Base-by-base conservation (phyloP, 2,888 invertebrate genomes). In the Meliscaeva auricollis region DNA sequence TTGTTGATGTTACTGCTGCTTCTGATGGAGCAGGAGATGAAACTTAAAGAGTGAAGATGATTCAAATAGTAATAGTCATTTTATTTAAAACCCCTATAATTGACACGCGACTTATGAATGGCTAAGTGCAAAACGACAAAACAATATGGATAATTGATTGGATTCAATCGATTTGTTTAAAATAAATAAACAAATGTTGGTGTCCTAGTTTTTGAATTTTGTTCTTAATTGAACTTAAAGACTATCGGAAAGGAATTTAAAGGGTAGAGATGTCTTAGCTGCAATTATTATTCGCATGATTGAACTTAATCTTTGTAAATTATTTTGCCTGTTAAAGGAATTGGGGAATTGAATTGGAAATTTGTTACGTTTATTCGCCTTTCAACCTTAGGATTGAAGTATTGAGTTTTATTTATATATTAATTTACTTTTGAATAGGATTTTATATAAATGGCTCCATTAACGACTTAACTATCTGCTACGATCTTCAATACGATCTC, bases 111-210 rank as follows among this genome's bases (percentile, higher is more conserved):
- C 56, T 35, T 13, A 41, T 26, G 48, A 66, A 17, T 60, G 50
- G 7, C n/a, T 38, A 54, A 35, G 22, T 50, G 52, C 38, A 58
- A 30, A 6, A 38, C 2, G 9, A 11, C 9, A 15, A 8, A 38
- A 38, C 35, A 38, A 38, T 26, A 56, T 52, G 74, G 38, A 44
- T 62, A 74, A 66, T 66, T 60, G 54, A 75, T 72, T 84, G 26
- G 62, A 60, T 68, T 84, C 60, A 80, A 80, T 84, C 84, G 80
- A 79, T 84, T 76, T 79, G 72, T 79, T 32, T 69, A 58, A 56
- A 46, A 41, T 41, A 30, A n/a, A 54, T 2, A 30, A 38, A 38
- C 38, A 66, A 50, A 1, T 9, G 38, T 20, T 22, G 13, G 30
- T 52, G 41, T n/a, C 58, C 66, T 26, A 68, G 48, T 58, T 79